phyloP scores from a whole-genome alignment of 2,113 vertebrate species.

The Apodemus speciosus region DNA sequence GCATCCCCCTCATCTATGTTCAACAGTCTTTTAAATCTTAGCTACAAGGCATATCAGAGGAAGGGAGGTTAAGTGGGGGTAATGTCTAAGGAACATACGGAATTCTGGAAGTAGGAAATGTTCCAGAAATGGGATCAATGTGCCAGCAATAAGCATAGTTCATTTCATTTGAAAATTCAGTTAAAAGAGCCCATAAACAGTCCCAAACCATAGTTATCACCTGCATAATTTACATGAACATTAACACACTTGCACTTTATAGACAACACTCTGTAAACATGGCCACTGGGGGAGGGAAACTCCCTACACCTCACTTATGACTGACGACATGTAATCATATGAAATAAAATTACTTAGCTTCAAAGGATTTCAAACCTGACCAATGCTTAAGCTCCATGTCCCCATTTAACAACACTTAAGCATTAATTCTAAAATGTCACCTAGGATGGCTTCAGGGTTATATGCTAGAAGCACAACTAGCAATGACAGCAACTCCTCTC shows the following conservation, averaged over 20 bases:
- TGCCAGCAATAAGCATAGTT: slow-evolving; percentile 77
- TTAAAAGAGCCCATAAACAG: slow-evolving; percentile 79
- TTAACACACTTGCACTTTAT: slow-evolving; percentile 69
- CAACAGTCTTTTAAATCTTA: slow-evolving; percentile 65
- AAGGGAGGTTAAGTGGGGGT: slow-evolving; percentile 54
- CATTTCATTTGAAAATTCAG: slow-evolving; percentile 75
- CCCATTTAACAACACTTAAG: slow-evolving; percentile 73
- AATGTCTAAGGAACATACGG: slow-evolving; percentile 63
- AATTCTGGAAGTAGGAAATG: slow-evolving; percentile 70
- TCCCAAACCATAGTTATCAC: slow-evolving; percentile 79
- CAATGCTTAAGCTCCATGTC: slow-evolving; percentile 67
- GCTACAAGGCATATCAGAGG: slow-evolving; percentile 67
- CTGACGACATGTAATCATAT: slow-evolving; percentile 45
- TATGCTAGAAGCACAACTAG: slow-evolving; percentile 83
- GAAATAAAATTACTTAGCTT: slow-evolving; percentile 71
- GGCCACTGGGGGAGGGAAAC: slow-evolving; percentile 75
- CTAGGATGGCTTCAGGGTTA: slow-evolving; percentile 77
- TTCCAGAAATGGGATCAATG: slow-evolving; percentile 74
- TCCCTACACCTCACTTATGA: slow-evolving; percentile 62
- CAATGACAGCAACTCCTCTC: slow-evolving; percentile 84
- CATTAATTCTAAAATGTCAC: slow-evolving; percentile 81
- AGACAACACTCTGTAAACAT: slow-evolving; percentile 67
- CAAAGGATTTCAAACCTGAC: slow-evolving; percentile 64
- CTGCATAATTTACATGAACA: slow-evolving; percentile 73
- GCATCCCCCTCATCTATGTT: slow-evolving; percentile 65